Conservation (phyloP, 2,797 vertebrate species). For the Cyprinodon diabolis region DNA sequence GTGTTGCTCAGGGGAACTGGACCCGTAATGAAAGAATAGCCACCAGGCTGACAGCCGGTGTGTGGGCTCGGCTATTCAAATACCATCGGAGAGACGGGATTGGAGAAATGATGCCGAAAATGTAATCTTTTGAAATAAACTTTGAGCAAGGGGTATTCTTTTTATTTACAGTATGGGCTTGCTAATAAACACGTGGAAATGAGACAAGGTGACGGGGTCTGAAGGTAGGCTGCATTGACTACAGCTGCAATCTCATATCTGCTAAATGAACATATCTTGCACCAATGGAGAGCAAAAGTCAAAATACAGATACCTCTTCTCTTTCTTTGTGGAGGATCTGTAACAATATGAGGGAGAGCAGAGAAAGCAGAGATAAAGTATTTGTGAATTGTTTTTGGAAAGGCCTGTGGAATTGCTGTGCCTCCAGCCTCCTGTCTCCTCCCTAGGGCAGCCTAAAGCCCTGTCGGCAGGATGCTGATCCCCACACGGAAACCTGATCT, state of each 20-base stretch:
- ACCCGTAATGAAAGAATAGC: slow-evolving; percentile 77
- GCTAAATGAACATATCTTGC: slow-evolving; percentile 46
- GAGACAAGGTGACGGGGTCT: slow-evolving; percentile 47
- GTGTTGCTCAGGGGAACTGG: slow-evolving; percentile 79
- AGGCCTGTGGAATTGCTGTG: slow-evolving; percentile 72
- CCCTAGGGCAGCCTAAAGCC: slow-evolving; percentile 79
- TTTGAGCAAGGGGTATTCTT: slow-evolving; percentile 67
- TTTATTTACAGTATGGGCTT: slow-evolving; percentile 73
- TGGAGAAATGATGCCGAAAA: slow-evolving; percentile 57
- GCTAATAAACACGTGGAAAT: slow-evolving; percentile 73
- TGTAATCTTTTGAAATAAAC: slow-evolving; percentile 72
- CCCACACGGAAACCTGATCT: slow-evolving; percentile 83
- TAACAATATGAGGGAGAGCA: slow-evolving; percentile 52
- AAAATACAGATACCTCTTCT: slow-evolving; percentile 50
- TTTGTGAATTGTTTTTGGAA: slow-evolving; percentile 75
- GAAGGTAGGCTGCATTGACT: slow-evolving; percentile 50
- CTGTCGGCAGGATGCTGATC: slow-evolving; percentile 83
- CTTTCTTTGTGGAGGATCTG: slow-evolving; percentile 41
- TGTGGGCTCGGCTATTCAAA: slow-evolving; percentile 75
- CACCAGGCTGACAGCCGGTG: slow-evolving; percentile 69
- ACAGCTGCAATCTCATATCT: slow-evolving; percentile 60
- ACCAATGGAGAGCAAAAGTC: slow-evolving; percentile 69
- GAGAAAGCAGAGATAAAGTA: slow-evolving; percentile 70
- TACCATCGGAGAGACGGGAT: slow-evolving; percentile 62
- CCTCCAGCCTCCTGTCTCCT: slow-evolving; percentile 76